Evolutionary conservation across 2,797 vertebrate genomes (phyloP).

Genomic region (Lepus oiostolus): DNA sequence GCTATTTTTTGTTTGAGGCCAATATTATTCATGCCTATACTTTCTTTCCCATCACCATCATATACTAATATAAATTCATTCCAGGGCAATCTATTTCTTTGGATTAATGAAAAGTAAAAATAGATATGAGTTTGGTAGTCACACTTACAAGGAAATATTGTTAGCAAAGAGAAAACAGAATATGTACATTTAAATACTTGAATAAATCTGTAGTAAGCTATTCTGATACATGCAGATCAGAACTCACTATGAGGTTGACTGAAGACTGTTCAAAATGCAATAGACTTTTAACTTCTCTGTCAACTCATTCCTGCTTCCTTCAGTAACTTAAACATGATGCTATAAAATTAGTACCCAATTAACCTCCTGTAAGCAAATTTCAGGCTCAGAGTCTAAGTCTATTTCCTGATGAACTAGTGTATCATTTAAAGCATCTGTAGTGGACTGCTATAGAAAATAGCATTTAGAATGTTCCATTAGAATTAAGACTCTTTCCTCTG

Average conservation of each 20-base stretch:
- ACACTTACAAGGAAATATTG: background rate
- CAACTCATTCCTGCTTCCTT: background rate
- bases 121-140: background rate
- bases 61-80: background rate
- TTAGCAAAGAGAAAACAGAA: background rate
- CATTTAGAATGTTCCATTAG: background rate
- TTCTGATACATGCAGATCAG: background rate
- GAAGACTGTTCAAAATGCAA: background rate
- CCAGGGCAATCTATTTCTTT: background rate
- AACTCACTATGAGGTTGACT: background rate
- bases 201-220: background rate
- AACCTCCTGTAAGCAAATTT: background rate
- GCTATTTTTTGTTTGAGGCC: background rate
- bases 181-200: background rate
- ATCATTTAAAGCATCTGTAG: background rate
- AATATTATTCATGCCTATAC: background rate
- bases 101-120: background rate
- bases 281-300: background rate
- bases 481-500: background rate
- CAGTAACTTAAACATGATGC: background rate
- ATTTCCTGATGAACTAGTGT: background rate
- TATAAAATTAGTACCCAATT: background rate
- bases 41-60: background rate
- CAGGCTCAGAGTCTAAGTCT: background rate
- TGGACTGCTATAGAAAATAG: background rate